These are phyloP conservation scores for Archips crataeganus DNA, from an alignment of 2,888 invertebrate genomes.

Conservation along the genomic window DNA sequence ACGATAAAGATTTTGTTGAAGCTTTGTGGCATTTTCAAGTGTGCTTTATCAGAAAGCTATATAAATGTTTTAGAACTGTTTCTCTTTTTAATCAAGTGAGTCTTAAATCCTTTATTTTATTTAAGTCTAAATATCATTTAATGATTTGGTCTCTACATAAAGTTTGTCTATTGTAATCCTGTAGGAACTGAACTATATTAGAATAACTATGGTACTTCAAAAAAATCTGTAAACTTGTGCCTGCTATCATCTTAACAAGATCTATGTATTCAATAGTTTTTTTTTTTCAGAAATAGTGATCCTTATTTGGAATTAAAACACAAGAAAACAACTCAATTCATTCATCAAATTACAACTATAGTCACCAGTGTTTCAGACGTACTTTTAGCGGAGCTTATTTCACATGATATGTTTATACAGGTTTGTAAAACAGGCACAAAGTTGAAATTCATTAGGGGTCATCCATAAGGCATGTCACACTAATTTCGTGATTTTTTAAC, in stretches of 20 bases:
- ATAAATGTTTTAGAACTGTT: constrained; percentile 60
- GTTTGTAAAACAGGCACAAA: constrained; percentile 56
- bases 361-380: constrained; percentile 55
- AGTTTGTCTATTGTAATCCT: too few species aligned
- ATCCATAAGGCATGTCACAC: too few species aligned
- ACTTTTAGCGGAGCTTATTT: constrained; percentile 60
- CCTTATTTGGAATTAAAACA: constrained; percentile 53
- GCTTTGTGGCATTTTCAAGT: constrained; percentile 69
- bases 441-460: too few species aligned
- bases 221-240: too few species aligned
- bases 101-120: constrained; percentile 47
- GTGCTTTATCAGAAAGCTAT: constrained; percentile 55
- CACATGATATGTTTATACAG: constrained; percentile 60
- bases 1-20: constrained; percentile 78
- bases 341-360: constrained; percentile 54
- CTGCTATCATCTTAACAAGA: too few species aligned
- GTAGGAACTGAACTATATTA: too few species aligned
- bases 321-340: constrained; percentile 56
- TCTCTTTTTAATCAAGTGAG: constrained; percentile 65
- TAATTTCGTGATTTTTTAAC: too few species aligned
- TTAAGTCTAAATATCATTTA: too few species aligned
- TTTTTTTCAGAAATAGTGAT: constrained; percentile 60
- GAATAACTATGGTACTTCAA: too few species aligned
- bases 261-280: background rate
- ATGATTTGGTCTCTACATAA: too few species aligned